Evolutionary conservation across 2,888 invertebrate species (phyloP), one percentile per base, ranked within the genome.

Genomic region (Autographa pulchrina): DNA sequence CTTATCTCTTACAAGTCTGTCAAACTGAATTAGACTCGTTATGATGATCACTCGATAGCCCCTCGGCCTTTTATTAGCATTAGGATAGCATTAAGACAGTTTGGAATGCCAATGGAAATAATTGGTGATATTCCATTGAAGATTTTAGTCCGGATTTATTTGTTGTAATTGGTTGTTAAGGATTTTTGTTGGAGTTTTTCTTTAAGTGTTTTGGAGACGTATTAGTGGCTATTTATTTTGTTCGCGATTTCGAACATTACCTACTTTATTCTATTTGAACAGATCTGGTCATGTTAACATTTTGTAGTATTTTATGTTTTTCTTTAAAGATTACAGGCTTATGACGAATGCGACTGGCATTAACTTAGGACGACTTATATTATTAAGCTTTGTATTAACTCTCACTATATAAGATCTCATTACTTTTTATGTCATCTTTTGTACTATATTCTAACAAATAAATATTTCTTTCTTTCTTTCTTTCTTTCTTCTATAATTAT

Each of bases 11-110:
- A 84, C 89, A 91, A 92, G 90, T 92, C 88, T 91, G 91, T 87
- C 87, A 87, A 93, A 93, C 87, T 90, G 88, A 92, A 93, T 93
- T 93, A 92, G 84, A 80, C 86, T 91, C 88, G 90, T 92, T 92
- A 92, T 85, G 87, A 86, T 88, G 86, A 84, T 87, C 86, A 84
- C 77, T 78, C 85, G 84, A 88, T 88, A 85, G 85, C 83, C 78
- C 62, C 66, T 77, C 74, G 75, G 65, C 75, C 84, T 86, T 89
- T 89, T 85, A 87, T 82, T 78, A 83, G 77, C 75, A 82, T 85
- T 79, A 80, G 56, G 67, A 52, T 13, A 58, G 67, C 74, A 73
- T 80, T 80, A 85, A 73, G 68, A 77, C 80, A 79, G 78, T 85
- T 85, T 79, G 75, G 65, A 72, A 78, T 72, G 76, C 75, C 77